phyloP scores from a whole-genome alignment of 2,888 invertebrate species.

The Didymodactylos carnosus region DNA sequence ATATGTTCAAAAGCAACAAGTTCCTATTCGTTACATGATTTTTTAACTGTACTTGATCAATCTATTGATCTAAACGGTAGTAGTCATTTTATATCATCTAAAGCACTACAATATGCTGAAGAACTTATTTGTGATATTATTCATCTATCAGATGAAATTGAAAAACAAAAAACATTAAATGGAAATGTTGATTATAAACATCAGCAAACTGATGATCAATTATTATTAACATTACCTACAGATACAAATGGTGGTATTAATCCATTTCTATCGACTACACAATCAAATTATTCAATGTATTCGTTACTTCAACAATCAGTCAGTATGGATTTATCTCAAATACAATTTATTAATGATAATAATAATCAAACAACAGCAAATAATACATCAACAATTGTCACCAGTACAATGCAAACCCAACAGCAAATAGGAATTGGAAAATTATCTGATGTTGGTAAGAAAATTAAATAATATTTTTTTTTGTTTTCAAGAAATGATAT shows the following conservation, averaged over 20 bases:
- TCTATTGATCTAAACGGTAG: not conserved
- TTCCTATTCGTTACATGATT: not conserved
- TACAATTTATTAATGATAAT: not conserved
- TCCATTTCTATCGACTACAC: not conserved
- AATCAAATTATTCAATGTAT: not conserved
- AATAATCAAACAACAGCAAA: not conserved
- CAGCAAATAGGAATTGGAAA: not conserved
- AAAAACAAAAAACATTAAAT: not conserved
- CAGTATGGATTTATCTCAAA: not conserved
- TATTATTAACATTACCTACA: not conserved
- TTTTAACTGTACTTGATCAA: not conserved
- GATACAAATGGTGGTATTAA: not conserved
- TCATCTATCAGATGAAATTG: not conserved
- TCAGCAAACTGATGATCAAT: too few relatives aligned
- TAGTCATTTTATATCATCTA: not conserved
- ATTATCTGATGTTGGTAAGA: slow-evolving; percentile 5
- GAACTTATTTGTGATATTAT: not conserved
- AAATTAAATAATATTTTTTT: slow-evolving; percentile 15
- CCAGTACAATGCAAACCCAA: not conserved
- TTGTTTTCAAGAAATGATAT: too few relatives aligned
- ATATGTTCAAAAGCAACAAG: not conserved
- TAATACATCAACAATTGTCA: not conserved
- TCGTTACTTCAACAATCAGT: not conserved
- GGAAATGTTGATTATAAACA: not conserved
- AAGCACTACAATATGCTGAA: not conserved